Evolutionary conservation across 2,113 vertebrate species (phyloP).

Genomic region (Dissostichus mawsoni): DNA sequence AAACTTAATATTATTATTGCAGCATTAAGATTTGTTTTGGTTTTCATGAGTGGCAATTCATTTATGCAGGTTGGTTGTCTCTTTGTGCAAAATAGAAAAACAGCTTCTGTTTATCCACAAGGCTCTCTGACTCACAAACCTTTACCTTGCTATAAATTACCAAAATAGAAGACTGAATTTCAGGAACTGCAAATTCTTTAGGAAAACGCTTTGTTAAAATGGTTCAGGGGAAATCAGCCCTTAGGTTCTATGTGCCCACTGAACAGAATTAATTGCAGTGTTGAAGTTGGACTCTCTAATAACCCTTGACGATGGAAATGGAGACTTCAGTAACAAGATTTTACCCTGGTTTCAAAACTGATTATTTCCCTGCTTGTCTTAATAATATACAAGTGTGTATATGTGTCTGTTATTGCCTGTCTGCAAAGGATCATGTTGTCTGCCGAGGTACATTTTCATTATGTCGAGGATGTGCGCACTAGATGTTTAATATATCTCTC

Average conservation of each 20-base stretch:
- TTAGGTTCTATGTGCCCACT: slow-evolving; percentile 36
- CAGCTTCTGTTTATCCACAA: slow-evolving; percentile 57
- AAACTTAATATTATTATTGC: slow-evolving; percentile 50
- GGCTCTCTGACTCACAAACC: slow-evolving; percentile 56
- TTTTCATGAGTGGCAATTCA: slow-evolving; percentile 52
- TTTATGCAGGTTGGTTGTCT: slow-evolving; percentile 50
- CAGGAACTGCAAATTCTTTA: slow-evolving; percentile 40
- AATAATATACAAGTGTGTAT: slow-evolving; percentile 52
- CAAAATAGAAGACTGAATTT: slow-evolving; percentile 36
- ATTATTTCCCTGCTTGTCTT: slow-evolving; percentile 65
- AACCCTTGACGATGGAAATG: slow-evolving; percentile 60
- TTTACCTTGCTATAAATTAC: slow-evolving; percentile 63
- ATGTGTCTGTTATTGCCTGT: slow-evolving; percentile 35
- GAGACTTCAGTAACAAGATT: slow-evolving; percentile 51
- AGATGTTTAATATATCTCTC: slow-evolving; percentile 49
- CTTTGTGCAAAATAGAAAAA: slow-evolving; percentile 53
- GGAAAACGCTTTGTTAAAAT: slow-evolving; percentile 43
- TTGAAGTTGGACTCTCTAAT: slow-evolving; percentile 54
- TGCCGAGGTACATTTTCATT: slow-evolving; percentile 60
- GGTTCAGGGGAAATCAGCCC: slow-evolving; percentile 40
- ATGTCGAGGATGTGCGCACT: slow-evolving; percentile 19
- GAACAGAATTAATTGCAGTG: slow-evolving; percentile 57
- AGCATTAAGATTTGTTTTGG: slow-evolving; percentile 31
- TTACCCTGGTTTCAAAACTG: slow-evolving; percentile 35
- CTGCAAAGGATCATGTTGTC: slow-evolving; percentile 35